A percentile compares a stretch with the other conserved stretches of the same genome.
Conservation (phyloP, 2,797 vertebrate genomes). For the Gallinago solitaria region DNA sequence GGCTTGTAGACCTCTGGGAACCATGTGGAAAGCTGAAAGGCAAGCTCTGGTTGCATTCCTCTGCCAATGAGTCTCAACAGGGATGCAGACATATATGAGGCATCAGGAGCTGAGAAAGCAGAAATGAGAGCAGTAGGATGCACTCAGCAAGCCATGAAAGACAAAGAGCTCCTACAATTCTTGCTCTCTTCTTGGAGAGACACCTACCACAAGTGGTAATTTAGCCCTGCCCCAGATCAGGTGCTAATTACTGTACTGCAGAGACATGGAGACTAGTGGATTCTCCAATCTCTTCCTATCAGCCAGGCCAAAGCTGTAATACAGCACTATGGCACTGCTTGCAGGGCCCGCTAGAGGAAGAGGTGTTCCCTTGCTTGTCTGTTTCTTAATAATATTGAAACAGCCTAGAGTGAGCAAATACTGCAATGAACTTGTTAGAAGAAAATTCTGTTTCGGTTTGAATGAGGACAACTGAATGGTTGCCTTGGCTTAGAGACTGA, state of each 20-base stretch:
- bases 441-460: background rate
- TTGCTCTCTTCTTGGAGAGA: background rate
- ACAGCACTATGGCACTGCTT: background rate
- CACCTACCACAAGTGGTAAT: background rate
- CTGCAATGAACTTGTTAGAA: background rate
- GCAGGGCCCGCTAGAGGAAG: background rate
- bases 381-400: background rate
- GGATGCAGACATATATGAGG: background rate
- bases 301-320: background rate
- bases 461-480: background rate
- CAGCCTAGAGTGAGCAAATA: background rate
- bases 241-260: background rate
- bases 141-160: background rate
- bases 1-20: background rate
- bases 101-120: background rate
- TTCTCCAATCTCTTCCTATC: background rate
- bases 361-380: background rate
- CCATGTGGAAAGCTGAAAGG: background rate
- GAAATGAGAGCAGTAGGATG: background rate
- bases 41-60: conserved; percentile 20
- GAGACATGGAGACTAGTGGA: background rate
- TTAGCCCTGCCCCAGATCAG: background rate
- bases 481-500: background rate
- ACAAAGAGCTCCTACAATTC: background rate
- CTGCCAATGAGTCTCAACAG: background rate